phyloP scores from a whole-genome alignment of 2,888 invertebrate species.

The Osmoderma eremita region DNA sequence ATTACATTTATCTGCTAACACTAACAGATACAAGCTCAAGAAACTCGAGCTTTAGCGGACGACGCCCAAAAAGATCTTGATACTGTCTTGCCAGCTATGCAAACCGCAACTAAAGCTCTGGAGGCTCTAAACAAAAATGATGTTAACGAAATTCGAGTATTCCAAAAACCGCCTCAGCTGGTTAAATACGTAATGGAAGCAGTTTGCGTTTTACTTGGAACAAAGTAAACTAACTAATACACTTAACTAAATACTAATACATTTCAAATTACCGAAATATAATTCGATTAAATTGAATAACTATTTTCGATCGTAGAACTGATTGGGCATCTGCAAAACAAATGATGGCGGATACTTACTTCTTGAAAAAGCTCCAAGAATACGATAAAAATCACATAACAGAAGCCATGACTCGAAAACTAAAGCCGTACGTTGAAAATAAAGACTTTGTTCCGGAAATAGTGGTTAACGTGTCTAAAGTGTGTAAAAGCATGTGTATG shows the following conservation, averaged over 20 bases:
- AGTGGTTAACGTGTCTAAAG: slow-evolving; percentile 87
- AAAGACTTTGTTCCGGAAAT: slow-evolving; percentile 86
- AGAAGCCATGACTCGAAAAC: slow-evolving; percentile 78
- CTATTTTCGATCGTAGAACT: slow-evolving; percentile 66
- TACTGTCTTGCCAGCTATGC: slow-evolving; percentile 86
- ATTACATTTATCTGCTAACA: neutral
- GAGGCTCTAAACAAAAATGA: slow-evolving; percentile 89
- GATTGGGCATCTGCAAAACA: slow-evolving; percentile 88
- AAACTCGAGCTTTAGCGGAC: slow-evolving; percentile 84
- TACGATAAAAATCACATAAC: slow-evolving; percentile 90
- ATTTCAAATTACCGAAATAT: too few relatives aligned
- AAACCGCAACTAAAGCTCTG: slow-evolving; percentile 84
- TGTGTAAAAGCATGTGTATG: slow-evolving; percentile 89
- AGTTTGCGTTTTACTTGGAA: slow-evolving; percentile 83
- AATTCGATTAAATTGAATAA: neutral
- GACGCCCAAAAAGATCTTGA: slow-evolving; percentile 87
- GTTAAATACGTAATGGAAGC: slow-evolving; percentile 94
- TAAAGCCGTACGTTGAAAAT: slow-evolving; percentile 84
- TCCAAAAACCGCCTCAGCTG: slow-evolving; percentile 86
- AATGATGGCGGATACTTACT: slow-evolving; percentile 83
- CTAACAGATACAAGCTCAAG: slow-evolving; percentile 79
- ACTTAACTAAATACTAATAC: too few relatives aligned
- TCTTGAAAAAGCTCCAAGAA: slow-evolving; percentile 82
- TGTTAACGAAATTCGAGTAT: slow-evolving; percentile 89
- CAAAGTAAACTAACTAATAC: too few relatives aligned